Percentiles rank a stretch among this genome's conserved stretches.
Evolutionary conservation across 2,797 vertebrate species (phyloP).

Genomic region (Trichosurus vulpecula): DNA sequence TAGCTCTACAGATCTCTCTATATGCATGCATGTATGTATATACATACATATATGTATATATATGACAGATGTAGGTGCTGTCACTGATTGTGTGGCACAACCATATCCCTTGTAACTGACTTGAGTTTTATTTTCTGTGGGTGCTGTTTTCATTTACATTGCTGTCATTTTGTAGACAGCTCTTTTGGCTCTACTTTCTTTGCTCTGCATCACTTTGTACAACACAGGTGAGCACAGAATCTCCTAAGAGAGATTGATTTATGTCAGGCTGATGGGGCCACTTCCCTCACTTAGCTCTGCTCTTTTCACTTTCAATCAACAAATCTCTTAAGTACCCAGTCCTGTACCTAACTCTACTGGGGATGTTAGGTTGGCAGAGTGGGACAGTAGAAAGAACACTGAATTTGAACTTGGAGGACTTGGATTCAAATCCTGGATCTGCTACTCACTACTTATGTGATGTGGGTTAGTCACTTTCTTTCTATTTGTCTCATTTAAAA

Average conservation of each 20-base stretch:
- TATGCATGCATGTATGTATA: neutral
- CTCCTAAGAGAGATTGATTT: neutral
- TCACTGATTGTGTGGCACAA: neutral
- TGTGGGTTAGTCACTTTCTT: neutral
- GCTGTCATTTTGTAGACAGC: neutral
- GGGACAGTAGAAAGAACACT: neutral
- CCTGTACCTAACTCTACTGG: neutral
- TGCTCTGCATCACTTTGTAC: neutral
- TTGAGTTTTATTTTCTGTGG: neutral
- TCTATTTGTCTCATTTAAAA: neutral
- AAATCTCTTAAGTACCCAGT: neutral
- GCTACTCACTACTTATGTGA: neutral
- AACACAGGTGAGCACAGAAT: neutral
- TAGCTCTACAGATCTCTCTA: neutral
- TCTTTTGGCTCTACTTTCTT: neutral
- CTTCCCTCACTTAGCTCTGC: neutral
- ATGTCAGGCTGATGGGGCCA: neutral
- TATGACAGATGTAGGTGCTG: neutral
- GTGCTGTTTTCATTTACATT: neutral
- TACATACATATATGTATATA: too few relatives aligned
- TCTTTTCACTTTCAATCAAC: neutral
- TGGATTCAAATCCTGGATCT: neutral
- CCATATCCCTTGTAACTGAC: neutral
- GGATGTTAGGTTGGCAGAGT: neutral
- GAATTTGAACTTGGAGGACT: neutral